Base-by-base conservation (phyloP, 2,888 invertebrate species). In the Lottia scabra region DNA sequence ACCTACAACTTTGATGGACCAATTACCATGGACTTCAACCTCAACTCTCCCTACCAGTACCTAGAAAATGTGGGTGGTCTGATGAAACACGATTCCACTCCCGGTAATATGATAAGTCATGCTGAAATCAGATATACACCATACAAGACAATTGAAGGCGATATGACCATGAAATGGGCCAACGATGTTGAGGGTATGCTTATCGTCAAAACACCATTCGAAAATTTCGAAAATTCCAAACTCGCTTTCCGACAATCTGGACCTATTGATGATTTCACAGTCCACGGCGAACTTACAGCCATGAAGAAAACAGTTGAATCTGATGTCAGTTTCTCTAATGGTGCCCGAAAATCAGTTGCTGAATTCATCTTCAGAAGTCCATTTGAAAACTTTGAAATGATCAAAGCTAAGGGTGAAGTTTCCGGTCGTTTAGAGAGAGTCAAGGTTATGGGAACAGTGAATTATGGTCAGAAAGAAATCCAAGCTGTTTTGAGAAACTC, bases 181-280 rank as follows among this genome's bases (percentile, higher is more conserved):
- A 64, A 70, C 23, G 73, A 72, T 48, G 66, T 78, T 48, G 78
- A 81, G 15, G 81, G 79, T 12, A 77, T 68, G 65, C 27, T 81
- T 19, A 12, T n/a, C n/a, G 43, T 82, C 8, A 78, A 71, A 68
- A 82, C 83, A 2, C 79, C 82, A 12, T 73, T 78, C 26, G n/a
- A 26, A 8, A 38, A 66, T n/a, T 75, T 48, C 43, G 68, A 72
- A 30, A 63, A 74, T 48, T 75, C 77, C 68, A 78, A 75, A 45
- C 71, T 81, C 30, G 64, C 77, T 6, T 70, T 83, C 64, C 69
- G 77, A 27, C 85, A 86, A 46, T 76, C 75, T n/a, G 83, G 80
- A 16, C 73, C 69, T 19, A 27, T 69, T 16, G 70, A 68, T 38
- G 78, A 76, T 45, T 81, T 86, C 72, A 77, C 74, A 19, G 79